These are phyloP conservation scores for Drosophila prostipennis DNA, from an alignment of 2,888 invertebrate species.

Conservation along the genomic window DNA sequence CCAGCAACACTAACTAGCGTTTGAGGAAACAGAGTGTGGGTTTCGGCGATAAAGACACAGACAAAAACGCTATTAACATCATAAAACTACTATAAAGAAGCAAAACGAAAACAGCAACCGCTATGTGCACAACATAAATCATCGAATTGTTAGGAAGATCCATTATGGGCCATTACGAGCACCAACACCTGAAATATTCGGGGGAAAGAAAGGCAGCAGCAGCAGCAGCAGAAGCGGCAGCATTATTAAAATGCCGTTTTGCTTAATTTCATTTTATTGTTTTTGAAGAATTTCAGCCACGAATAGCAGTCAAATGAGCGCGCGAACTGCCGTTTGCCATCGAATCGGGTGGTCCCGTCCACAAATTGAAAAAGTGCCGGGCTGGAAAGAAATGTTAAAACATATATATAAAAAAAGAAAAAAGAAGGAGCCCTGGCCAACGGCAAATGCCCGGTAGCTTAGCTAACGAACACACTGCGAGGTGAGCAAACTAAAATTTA, in stretches of 20 bases:
- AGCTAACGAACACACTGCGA: conserved; percentile 62
- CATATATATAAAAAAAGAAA: conserved; percentile 1
- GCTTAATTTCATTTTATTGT: conserved; percentile 81
- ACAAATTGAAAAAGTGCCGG: conserved; percentile 37
- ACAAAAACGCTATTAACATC: conserved; percentile 67
- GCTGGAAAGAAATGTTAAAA: conserved; percentile 13
- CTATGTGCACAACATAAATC: conserved; percentile 79
- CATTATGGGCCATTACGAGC: conserved; percentile 81
- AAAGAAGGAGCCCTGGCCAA: conserved; percentile 18
- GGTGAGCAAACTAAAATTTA: conserved; percentile 76
- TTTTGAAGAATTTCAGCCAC: conserved; percentile 75
- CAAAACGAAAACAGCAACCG: conserved; percentile 73
- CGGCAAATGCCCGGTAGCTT: conserved; percentile 52
- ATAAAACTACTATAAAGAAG: conserved; percentile 70
- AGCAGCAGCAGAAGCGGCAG: conserved; percentile 17
- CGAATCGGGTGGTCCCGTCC: conserved; percentile 62
- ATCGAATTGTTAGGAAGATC: conserved; percentile 81
- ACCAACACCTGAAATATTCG: conserved; percentile 53
- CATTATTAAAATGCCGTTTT: conserved; percentile 81
- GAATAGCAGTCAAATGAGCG: conserved; percentile 65
- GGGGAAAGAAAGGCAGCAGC: conserved; percentile 30
- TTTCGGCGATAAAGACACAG: conserved; percentile 59
- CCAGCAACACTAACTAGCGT: conserved; percentile 31
- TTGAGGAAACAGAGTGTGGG: conserved; percentile 44
- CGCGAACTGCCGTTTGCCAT: conserved; percentile 44